Evolutionary conservation across 2,113 vertebrate genomes (phyloP), one percentile per base, ranked within the genome.

Genomic region (Cranoglanis bouderius): DNA sequence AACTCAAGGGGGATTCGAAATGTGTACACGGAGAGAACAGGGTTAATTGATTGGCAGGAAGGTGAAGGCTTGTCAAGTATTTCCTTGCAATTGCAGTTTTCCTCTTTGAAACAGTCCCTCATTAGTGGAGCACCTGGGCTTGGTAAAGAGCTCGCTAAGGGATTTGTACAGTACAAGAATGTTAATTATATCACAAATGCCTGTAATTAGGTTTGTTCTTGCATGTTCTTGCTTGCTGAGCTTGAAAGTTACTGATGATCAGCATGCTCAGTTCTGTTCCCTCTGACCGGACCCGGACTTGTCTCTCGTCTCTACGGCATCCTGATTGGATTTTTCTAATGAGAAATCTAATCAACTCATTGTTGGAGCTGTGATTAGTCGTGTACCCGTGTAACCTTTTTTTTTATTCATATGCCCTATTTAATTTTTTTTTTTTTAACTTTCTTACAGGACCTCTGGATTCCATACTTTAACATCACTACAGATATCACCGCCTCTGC

Each of bases 401-500:
- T 13, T 40, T 70, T 24, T 7, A 81, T 53, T 24, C n/a, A 19
- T 35, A 32, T 12, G 2, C 77, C 7, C 6, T 32, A 53, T 83
- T 3, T 16, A 43, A 59, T 85, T 26, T 61, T 61, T 63, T 18
- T 84, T 38, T 72, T 85, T 46, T 65, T 35, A 51, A 29, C 18
- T 86, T 18, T 24, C 51, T 70, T 70, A 29, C 91, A 99, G 98
- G 98, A 99, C 91, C 95, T 99, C 88, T 99, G 97, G 98, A 94
- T 98, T 90, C 97, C 98, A 0, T 98, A 98, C 91, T 99, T 99
- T 89, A 96, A 96, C 63, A 95, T 99, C 90, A 99, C 97, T 35
- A 98, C 98, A 0, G 97, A 98, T 88, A 98, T 99, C 96, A 97
- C 97, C 0, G 98, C 98, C 49, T 99, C 97, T 0, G 93, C 96